Conservation (phyloP, 2,113 vertebrate species). For the Pterocles orientalis region DNA sequence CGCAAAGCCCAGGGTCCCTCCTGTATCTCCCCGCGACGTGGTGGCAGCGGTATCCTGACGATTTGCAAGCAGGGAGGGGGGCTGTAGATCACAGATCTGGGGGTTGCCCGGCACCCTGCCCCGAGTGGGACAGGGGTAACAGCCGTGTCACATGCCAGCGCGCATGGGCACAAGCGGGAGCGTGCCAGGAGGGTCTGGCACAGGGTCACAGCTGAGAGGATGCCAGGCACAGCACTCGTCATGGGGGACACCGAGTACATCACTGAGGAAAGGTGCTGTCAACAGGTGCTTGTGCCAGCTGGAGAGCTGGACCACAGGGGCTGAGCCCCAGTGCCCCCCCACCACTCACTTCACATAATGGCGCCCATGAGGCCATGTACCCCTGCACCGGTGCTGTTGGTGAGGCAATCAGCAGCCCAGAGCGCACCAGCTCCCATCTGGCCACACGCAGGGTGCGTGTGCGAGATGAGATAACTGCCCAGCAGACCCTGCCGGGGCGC, state of each 20-base stretch:
- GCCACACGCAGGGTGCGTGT: neutral
- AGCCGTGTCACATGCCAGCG: accelerated
- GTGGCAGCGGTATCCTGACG: neutral
- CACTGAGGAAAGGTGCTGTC: neutral
- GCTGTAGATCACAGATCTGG: neutral
- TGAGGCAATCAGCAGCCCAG: conserved; percentile 39
- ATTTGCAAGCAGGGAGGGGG: accelerated
- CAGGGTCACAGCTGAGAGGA: neutral
- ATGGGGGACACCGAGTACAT: accelerated
- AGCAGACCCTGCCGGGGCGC: neutral
- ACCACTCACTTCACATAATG: neutral
- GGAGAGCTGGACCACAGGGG: neutral
- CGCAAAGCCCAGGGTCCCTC: neutral
- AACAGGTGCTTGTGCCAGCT: too few relatives aligned
- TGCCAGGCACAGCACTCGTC: accelerated
- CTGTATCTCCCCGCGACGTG: neutral
- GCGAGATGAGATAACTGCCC: conserved; percentile 38
- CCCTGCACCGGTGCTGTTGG: neutral
- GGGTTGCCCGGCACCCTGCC: neutral
- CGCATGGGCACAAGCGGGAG: accelerated
- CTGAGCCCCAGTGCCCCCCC: neutral
- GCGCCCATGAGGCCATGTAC: neutral
- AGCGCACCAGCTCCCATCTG: conserved; percentile 18
- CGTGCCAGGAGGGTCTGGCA: too few relatives aligned
- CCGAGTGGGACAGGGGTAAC: too few relatives aligned